A percentile compares a stretch with the other conserved stretches of the same genome.
These are phyloP conservation scores for Malthinus seriepunctatus DNA, from an alignment of 2,888 invertebrate genomes.

Conservation along the genomic window DNA sequence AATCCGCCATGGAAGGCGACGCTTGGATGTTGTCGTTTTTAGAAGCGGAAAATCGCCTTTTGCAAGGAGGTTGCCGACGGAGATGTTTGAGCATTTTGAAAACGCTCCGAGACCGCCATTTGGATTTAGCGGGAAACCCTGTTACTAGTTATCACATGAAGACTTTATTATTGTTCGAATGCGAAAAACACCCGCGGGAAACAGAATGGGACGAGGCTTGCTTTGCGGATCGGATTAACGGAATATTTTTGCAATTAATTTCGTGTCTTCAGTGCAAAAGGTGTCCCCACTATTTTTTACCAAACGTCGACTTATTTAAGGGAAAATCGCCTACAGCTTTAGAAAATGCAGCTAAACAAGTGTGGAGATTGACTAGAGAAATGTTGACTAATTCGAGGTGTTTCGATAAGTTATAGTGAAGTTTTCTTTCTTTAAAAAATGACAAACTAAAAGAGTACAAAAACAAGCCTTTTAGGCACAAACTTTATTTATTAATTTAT, in stretches of 20 bases:
- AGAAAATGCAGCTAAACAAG: constrained; percentile 92
- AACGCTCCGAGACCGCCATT: constrained; percentile 85
- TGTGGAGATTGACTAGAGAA: constrained; percentile 89
- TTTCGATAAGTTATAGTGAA: constrained; percentile 79
- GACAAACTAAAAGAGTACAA: not conserved
- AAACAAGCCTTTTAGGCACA: not conserved
- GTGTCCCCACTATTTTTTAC: constrained; percentile 94
- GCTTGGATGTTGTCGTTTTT: constrained; percentile 92
- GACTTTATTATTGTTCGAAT: constrained; percentile 89
- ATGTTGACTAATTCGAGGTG: constrained; percentile 89
- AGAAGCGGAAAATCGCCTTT: constrained; percentile 86
- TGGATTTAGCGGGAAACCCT: constrained; percentile 86
- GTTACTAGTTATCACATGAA: constrained; percentile 90
- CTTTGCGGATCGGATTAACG: constrained; percentile 89
- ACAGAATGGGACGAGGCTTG: constrained; percentile 93
- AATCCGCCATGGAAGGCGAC: constrained; percentile 92
- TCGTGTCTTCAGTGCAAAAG: constrained; percentile 94
- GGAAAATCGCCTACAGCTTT: constrained; percentile 87
- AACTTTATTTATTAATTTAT: constrained; percentile 4
- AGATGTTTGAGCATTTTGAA: constrained; percentile 88
- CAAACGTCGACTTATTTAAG: constrained; percentile 89
- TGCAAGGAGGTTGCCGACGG: constrained; percentile 84
- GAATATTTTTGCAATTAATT: constrained; percentile 91
- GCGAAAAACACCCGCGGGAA: constrained; percentile 94
- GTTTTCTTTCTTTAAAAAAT: not conserved